phyloP scores from a whole-genome alignment of 2,888 invertebrate genomes.

The Megastigmus dorsalis region DNA sequence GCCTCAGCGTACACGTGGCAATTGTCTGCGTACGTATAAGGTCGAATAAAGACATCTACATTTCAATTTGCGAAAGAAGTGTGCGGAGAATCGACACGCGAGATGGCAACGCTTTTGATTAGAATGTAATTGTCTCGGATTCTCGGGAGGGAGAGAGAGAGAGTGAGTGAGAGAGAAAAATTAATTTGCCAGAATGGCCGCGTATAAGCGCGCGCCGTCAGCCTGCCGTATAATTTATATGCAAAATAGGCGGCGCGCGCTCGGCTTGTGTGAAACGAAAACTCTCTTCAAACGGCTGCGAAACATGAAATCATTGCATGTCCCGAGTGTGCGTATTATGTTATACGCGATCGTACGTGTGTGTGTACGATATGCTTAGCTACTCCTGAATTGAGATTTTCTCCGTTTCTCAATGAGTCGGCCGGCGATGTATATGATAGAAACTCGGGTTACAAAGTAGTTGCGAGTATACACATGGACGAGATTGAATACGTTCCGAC shows the following conservation, averaged over 20 bases:
- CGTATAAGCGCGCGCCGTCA: conserved; percentile 4
- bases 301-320: conserved; percentile 53
- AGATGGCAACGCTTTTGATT: conserved; percentile 37
- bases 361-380: neutral
- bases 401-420: conserved; percentile 13
- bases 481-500: conserved; percentile 22
- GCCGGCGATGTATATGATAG: neutral
- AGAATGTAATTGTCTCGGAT: conserved; percentile 46
- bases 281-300: conserved; percentile 41
- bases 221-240: conserved; percentile 54
- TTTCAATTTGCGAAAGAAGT: conserved; percentile 42
- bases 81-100: conserved; percentile 11
- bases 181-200: conserved; percentile 43
- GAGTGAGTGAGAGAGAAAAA: conserved; percentile 22
- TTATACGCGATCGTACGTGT: conserved; percentile 8
- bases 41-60: neutral
- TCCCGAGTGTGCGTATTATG: conserved; percentile 39
- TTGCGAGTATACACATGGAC: neutral
- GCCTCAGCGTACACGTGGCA: neutral
- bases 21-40: neutral
- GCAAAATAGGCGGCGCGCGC: conserved; percentile 46
- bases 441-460: conserved; percentile 6
- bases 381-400: conserved; percentile 36
- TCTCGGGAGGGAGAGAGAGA: conserved; percentile 14
- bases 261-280: conserved; percentile 35